phyloP scores from a whole-genome alignment of 2,888 invertebrate genomes.

The Eupithecia vulgata region DNA sequence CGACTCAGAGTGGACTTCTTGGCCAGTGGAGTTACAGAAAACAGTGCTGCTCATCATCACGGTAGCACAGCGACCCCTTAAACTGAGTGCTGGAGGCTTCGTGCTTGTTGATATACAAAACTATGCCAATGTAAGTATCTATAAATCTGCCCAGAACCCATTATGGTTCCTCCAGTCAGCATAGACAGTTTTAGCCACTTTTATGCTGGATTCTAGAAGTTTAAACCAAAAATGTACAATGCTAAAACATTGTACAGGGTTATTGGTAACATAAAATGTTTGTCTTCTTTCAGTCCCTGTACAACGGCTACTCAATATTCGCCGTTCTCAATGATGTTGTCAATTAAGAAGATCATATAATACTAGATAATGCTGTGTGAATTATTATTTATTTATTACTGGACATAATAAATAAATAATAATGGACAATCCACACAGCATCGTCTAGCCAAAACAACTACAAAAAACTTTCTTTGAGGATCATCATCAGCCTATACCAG shows the following conservation, averaged over 20 bases:
- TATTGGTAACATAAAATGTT: no score
- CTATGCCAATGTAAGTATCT: slow-evolving; percentile 61
- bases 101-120: slow-evolving; percentile 65
- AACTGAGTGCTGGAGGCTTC: slow-evolving; percentile 69
- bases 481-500: no score
- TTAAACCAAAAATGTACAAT: not conserved
- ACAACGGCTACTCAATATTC: slow-evolving; percentile 75
- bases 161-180: no score
- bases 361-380: no score
- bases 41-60: slow-evolving; percentile 62
- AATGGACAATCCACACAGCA: no score
- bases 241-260: no score
- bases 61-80: slow-evolving; percentile 64
- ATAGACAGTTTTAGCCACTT: not conserved
- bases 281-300: slow-evolving; percentile 67
- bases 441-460: no score
- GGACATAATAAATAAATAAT: no score
- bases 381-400: no score
- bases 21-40: slow-evolving; percentile 71
- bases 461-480: no score
- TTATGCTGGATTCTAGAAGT: not conserved
- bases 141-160: not conserved
- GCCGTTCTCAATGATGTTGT: slow-evolving; percentile 71
- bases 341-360: slow-evolving; percentile 48
- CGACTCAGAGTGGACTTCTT: slow-evolving; percentile 65